A percentile compares a stretch with the other conserved stretches of the same genome.
phyloP scores from a whole-genome alignment of 2,113 vertebrate species.

The Ursus arctos region DNA sequence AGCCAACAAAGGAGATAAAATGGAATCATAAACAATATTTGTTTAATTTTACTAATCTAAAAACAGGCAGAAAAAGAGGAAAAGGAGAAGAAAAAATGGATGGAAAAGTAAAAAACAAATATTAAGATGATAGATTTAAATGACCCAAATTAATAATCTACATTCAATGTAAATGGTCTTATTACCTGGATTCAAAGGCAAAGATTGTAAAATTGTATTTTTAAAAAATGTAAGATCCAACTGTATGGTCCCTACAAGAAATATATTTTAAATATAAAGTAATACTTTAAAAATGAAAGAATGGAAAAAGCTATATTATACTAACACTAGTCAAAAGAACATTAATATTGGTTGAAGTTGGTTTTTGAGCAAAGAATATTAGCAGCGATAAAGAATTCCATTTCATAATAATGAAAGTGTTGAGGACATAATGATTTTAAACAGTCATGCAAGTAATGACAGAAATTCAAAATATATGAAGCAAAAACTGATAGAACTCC shows the following conservation, averaged over 20 bases:
- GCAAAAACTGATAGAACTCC: background rate
- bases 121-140: background rate
- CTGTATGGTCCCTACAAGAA: background rate
- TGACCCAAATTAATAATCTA: background rate
- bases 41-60: background rate
- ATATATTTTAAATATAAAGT: background rate
- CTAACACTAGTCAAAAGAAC: background rate
- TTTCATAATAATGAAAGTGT: background rate
- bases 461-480: background rate
- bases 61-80: background rate
- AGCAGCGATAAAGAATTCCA: background rate
- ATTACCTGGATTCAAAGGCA: background rate
- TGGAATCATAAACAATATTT: background rate
- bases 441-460: background rate
- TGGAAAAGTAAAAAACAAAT: background rate
- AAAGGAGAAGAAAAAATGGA: background rate
- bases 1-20: background rate
- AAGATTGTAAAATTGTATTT: background rate
- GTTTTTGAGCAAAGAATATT: background rate
- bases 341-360: background rate
- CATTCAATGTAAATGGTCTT: background rate
- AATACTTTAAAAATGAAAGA: background rate
- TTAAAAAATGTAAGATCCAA: background rate
- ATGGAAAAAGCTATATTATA: background rate
- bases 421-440: background rate